Evolutionary conservation across 92 coral and sea anemone genomes (phyloP), one percentile per base, ranked within the genome.

Genomic region (Bergia sp.): DNA sequence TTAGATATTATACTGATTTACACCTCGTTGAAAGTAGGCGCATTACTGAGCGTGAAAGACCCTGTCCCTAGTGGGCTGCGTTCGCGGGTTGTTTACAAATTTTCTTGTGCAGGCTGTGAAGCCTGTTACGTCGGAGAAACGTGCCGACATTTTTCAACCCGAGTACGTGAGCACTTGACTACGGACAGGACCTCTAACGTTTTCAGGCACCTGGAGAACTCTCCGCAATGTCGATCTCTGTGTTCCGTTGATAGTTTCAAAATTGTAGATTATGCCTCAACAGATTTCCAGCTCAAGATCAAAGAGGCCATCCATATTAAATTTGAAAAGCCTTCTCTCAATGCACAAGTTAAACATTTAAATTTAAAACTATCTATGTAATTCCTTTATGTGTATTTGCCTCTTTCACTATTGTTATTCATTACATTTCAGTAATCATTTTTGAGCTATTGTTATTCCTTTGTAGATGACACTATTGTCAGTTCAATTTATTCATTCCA

Each of bases 401-500:
- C 73, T 65, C 73, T 16, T 3, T 65, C 73, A 65, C 73, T 65
- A 65, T 77, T 77, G 53, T 41, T 61, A 43, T 77, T 77, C 81
- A 77, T 77, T 77, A 37, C 81, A 77, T 77, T 77, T 77, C 81
- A 77, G 81, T 77, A 74, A 36, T 74, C 16, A 5, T 74, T 74
- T 74, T 74, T 74, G 79, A 74, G 79, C 79, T 74, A 38, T 39
- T 74, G 2, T 74, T 6, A 74, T 74, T 74, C 79, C 79, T 74
- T 74, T 74, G 49, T 74, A 73, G 40, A 23, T 21, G 40, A 73
- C 77, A 73, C 77, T 73, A 73, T 73, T 73, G 77, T 73, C 77
- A 73, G 80, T 76, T 2, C 21, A 76, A 76, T 76, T 76, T 76
- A 76, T 76, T 76, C 80, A 76, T 41, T 76, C 23, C 23, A 76